phyloP scores from a whole-genome alignment of 2,888 invertebrate genomes.

The Sicus ferrugineus region DNA sequence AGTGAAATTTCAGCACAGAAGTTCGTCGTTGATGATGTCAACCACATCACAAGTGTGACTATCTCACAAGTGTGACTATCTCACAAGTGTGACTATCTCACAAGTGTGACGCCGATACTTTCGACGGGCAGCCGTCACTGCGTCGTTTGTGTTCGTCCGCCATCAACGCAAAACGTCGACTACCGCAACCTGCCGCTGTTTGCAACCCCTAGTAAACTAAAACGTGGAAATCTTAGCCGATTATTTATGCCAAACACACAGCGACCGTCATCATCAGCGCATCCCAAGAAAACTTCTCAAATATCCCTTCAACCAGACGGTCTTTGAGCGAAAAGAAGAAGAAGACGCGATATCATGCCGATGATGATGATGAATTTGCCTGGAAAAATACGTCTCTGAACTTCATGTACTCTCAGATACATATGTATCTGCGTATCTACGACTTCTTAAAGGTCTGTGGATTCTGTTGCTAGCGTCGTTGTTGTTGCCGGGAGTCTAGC shows the following conservation, averaged over 20 bases:
- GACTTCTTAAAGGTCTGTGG: background rate
- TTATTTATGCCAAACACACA: conserved; percentile 38
- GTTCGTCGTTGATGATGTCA: too few species aligned
- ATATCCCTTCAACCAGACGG: too few species aligned
- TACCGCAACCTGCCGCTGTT: background rate
- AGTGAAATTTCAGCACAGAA: too few species aligned
- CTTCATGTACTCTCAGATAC: background rate
- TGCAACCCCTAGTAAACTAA: background rate
- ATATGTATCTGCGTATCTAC: background rate
- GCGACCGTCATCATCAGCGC: conserved; percentile 35
- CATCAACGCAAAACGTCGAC: background rate
- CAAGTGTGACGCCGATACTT: too few species aligned
- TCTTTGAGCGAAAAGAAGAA: too few species aligned
- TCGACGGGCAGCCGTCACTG: too few species aligned
- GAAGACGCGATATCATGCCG: background rate
- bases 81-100: too few species aligned
- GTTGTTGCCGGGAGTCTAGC: background rate
- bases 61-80: too few species aligned
- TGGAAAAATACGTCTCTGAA: background rate
- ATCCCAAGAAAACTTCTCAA: conserved; percentile 20
- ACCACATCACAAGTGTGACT: too few species aligned
- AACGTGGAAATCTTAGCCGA: background rate
- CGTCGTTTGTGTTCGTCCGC: background rate
- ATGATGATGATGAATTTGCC: conserved; percentile 8
- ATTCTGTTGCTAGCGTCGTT: background rate